These are phyloP conservation scores for Hyposoter didymator DNA, from an alignment of 2,888 invertebrate genomes.

Conservation along the genomic window DNA sequence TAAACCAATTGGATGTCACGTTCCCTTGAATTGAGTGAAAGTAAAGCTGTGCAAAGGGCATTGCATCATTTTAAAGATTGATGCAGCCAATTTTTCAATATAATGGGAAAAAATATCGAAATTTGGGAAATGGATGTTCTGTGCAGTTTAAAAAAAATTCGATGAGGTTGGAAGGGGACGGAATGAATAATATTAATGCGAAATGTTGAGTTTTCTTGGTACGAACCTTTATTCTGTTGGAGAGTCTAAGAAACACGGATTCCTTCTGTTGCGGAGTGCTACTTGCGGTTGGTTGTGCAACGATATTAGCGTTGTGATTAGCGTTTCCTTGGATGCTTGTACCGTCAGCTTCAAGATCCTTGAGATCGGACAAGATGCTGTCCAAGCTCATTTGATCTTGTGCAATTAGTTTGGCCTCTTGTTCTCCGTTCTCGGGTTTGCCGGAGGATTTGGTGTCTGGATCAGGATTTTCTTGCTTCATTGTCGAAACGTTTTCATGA, in stretches of 20 bases:
- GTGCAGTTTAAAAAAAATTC: too few species aligned
- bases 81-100: too few species aligned
- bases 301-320: slow-evolving; percentile 81
- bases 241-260: slow-evolving; percentile 97
- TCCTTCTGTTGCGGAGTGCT: slow-evolving; percentile 89
- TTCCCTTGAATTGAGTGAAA: too few species aligned
- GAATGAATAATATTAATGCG: background rate
- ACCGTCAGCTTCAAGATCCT: slow-evolving; percentile 80
- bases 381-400: slow-evolving; percentile 81
- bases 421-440: slow-evolving; percentile 59
- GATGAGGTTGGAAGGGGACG: background rate
- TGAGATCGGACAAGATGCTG: slow-evolving; percentile 81
- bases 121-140: too few species aligned
- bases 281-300: slow-evolving; percentile 80
- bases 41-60: too few species aligned
- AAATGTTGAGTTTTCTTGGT: background rate
- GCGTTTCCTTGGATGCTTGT: slow-evolving; percentile 72
- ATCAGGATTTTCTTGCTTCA: slow-evolving; percentile 66
- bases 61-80: too few species aligned
- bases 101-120: background rate
- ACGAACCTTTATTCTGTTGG: slow-evolving; percentile 96
- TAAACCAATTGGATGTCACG: too few species aligned
- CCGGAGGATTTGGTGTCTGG: slow-evolving; percentile 40
- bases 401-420: slow-evolving; percentile 75
- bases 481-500: slow-evolving; percentile 25